Evolutionary conservation across 1,140 invertebrate species (phyloP), one percentile per base, ranked within the genome.

Genomic region (Micrasema minimum): DNA sequence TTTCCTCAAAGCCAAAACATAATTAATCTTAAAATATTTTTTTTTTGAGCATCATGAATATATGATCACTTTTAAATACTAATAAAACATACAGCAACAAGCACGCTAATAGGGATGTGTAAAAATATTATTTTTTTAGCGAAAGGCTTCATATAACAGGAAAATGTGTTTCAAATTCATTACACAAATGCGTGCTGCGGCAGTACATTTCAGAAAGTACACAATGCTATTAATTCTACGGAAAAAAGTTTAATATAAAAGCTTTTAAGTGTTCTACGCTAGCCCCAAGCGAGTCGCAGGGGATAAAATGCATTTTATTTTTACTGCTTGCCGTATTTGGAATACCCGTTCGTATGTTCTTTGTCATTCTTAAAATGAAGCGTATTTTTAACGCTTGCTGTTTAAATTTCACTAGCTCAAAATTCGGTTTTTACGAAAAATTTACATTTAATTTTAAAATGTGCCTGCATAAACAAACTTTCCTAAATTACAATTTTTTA

Each of bases 201-300:
- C 64, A 38, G 20, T 46, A 46, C 46, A 64, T 45, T 46, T 22
- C 11, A n/a, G 48, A 66, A 55, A 41, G 11, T 43, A 43, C 37
- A 55, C 65, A 55, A 57, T 46, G 66, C 37, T 59, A 69, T 69
- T 69, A 69, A 59, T 69, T 69, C 37, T 31, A 9, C n/a, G 31
- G 66, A 59, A 68, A 67, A 69, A 69, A 46, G 43, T 31, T 46
- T 45, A 18, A 46, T 51, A 23, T 69, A 69, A 69, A 69, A 69
- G 66, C 66, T 69, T 69, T 59, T 59, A 59, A 57, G 37, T 48
- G 66, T 68, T 35, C 53, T 22, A 22, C 53, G 26, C 18, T 45
- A 31, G 41, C 53, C 55, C 50, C 16, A 23, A 69, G 53, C 66
- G 23, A 31, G 18, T 22, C 23, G 43, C 31, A 14, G 11, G 7